These are phyloP conservation scores for Vulpes vulpes DNA, from an alignment of 2,113 vertebrate genomes.

Conservation along the genomic window DNA sequence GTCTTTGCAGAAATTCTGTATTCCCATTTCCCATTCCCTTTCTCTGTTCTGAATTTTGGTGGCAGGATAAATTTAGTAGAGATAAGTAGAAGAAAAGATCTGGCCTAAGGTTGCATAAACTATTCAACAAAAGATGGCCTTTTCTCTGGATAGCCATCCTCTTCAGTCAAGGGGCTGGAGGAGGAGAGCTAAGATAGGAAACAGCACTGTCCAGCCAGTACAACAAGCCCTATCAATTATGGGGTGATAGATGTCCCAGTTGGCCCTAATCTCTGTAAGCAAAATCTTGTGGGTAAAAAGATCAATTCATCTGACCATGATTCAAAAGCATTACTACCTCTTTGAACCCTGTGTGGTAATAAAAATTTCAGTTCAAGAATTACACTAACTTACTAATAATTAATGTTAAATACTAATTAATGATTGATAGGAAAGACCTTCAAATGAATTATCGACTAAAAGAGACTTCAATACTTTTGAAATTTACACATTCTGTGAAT, in stretches of 20 bases:
- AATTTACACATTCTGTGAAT: background rate
- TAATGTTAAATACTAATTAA: constrained; percentile 19
- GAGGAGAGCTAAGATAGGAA: background rate
- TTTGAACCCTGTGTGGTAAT: background rate
- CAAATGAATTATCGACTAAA: background rate
- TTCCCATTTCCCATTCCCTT: background rate
- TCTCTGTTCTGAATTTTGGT: background rate
- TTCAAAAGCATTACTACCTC: background rate
- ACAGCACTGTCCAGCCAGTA: background rate
- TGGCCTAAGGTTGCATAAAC: background rate
- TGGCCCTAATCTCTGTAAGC: background rate
- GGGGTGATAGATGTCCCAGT: background rate
- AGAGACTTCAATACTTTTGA: background rate
- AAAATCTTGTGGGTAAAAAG: background rate
- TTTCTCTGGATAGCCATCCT: background rate
- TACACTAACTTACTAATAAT: background rate
- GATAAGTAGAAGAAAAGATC: background rate
- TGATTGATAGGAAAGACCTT: background rate
- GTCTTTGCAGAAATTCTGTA: background rate
- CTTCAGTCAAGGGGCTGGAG: background rate
- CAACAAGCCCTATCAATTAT: background rate
- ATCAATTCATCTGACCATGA: background rate
- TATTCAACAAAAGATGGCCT: background rate
- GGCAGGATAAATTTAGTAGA: background rate
- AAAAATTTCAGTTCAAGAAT: background rate